Conservation (phyloP, 2,113 vertebrate genomes). For the human region DNA sequence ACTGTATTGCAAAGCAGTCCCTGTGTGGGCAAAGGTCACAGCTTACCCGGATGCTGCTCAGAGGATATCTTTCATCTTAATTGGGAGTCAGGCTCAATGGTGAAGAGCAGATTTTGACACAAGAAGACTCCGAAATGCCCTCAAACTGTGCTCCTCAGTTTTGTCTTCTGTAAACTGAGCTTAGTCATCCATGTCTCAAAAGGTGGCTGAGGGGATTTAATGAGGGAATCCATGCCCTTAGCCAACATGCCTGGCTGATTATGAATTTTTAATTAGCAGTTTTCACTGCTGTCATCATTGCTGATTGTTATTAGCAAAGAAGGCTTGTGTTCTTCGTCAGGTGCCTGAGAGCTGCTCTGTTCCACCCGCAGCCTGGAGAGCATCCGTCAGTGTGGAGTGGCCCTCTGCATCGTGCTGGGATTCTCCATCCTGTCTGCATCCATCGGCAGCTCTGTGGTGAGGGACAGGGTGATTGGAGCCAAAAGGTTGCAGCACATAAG, state of each 20-base stretch:
- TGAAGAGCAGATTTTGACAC: not conserved
- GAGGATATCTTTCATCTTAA: not conserved
- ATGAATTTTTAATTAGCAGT: too few species aligned
- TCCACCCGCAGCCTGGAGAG: slow-evolving; percentile 83
- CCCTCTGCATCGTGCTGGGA: slow-evolving; percentile 84
- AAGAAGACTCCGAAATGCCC: fast-evolving
- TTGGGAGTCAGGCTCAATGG: fast-evolving
- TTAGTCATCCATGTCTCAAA: not conserved
- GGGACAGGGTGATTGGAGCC: slow-evolving; percentile 79
- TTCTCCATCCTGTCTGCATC: slow-evolving; percentile 83
- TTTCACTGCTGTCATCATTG: not conserved
- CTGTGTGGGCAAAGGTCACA: fast-evolving
- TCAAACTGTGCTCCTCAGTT: not conserved
- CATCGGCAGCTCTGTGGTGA: slow-evolving; percentile 77
- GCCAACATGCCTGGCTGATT: fast-evolving
- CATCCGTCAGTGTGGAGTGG: slow-evolving; percentile 84
- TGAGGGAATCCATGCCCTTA: not conserved
- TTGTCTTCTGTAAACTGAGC: not conserved
- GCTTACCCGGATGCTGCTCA: fast-evolving
- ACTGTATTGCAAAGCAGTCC: not conserved
- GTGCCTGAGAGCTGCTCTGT: not conserved
- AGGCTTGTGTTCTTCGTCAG: fast-evolving
- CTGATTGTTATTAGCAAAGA: not conserved
- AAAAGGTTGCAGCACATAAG: slow-evolving; percentile 84
- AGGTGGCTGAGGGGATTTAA: not conserved